Base-by-base conservation (phyloP, 2,888 invertebrate species). In the Flexamia atlantica region DNA sequence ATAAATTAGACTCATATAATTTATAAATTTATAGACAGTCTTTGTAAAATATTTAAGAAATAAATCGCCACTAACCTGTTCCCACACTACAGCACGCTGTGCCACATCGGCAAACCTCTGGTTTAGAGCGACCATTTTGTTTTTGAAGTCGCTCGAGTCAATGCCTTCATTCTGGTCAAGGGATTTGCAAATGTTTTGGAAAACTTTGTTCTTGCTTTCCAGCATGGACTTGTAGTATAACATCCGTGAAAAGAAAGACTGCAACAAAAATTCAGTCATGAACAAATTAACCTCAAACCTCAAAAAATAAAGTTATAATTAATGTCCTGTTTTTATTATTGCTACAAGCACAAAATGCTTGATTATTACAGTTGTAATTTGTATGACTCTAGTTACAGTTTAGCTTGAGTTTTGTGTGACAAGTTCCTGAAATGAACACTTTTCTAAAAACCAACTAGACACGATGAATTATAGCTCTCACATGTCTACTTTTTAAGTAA, bases 141-240 rank as follows among this genome's bases (percentile, higher is more conserved):
- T 91, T 76, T 91, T 90, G 40, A 92, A 89, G 20, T 88, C 88
- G 57, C 85, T 85, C 0, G 95, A 95, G 88, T 96, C 95, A 3
- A 96, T 93, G 86, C 95, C 95, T 84, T 94, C 94, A 87, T 95
- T 94, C 60, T 93, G 92, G 88, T 95, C 94, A 0, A 97, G 94
- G 0, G 96, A 93, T 88, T 95, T 95, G 0, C 96, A 93, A 72
- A 98, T 95, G 89, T 95, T 97, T 89, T 95, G 95, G 91, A 97
- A 95, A 64, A 98, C 96, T 90, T 98, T 98, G 90, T 98, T 98
- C 91, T 98, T 98, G 89, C 97, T 97, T 88, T 98, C 98, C 85
- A 98, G 90, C 96, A 98, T 97, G 0, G 97, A 97, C 88, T 96
- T 96, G 91, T 98, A 98, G 90, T 98, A 97, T 0, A 97, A 93